Base-by-base conservation (phyloP, 2,113 vertebrate species). In the Myiozetetes cayanensis region DNA sequence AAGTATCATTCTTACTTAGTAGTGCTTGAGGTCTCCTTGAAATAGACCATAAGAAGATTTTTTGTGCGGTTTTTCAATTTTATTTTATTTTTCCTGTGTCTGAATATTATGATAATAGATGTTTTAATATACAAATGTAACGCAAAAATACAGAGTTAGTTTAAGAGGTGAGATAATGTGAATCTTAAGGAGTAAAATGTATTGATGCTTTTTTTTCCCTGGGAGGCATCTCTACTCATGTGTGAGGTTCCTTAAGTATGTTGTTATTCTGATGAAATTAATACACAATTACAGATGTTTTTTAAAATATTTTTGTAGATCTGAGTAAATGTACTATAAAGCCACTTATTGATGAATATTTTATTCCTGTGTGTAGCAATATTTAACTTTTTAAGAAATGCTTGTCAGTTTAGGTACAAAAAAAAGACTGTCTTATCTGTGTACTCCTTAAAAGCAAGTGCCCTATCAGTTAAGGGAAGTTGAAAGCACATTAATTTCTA, bases 141-240 rank as follows among this genome's bases (percentile, higher is more conserved):
- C 22, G 12, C 20, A 11, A 37, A 90, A 83, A 15, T 68, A 15
- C 12, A 35, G 24, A 58, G 28, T 59, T 61, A 56, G 58, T 30
- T 43, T 41, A 62, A 82, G 67, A 67, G 59, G 20, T 91, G 52
- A 20, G 46, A 68, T 93, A 59, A 58, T 46, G 63, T 74, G 52
- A 71, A 50, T 74, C 35, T 85, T 81, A 85, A 80, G 76, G 75
- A 91, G 28, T 72, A 37, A 93, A 94, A 90, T 27, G 28, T 70
- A 75, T 84, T 58, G 68, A 46, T 8, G 30, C 44, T 90, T 95
- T 90, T 89, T 90, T 83, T 93, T 37, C 50, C 28, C 28, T 6
- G 11, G 86, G 81, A 89, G 39, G 16, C 1, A 0, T 65, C 9
- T 58, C 28, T 93, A 8, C 15, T 22, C 12, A 1, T 37, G 5